Evolutionary conservation across 2,113 vertebrate species (phyloP).

Genomic region (Piaya cayana): DNA sequence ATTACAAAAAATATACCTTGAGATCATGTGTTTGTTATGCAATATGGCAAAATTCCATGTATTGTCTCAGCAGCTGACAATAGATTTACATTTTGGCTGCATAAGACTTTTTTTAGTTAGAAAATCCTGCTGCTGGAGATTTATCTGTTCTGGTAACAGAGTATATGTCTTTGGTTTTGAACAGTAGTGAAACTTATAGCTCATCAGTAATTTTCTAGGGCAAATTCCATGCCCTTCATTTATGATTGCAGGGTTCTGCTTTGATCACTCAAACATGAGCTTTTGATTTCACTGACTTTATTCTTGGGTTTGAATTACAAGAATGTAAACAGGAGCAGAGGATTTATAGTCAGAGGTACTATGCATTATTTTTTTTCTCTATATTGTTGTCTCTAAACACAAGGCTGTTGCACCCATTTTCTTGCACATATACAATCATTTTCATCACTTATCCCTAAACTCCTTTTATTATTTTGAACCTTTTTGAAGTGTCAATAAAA

Average conservation of each 20-base stretch:
- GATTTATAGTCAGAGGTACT: neutral
- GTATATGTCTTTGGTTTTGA: neutral
- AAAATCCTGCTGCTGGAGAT: neutral
- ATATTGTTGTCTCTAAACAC: neutral
- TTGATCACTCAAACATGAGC: neutral
- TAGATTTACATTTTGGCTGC: neutral
- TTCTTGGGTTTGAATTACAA: neutral
- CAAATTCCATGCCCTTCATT: neutral
- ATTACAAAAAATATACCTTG: neutral
- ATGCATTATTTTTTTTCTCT: neutral
- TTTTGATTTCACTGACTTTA: neutral
- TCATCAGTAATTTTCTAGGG: neutral
- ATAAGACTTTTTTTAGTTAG: neutral
- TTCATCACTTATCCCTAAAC: neutral
- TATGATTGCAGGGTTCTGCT: neutral
- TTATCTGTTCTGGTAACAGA: neutral
- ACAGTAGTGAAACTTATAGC: neutral
- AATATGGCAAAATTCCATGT: neutral
- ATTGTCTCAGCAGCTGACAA: neutral
- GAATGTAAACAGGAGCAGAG: neutral
- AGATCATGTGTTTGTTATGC: neutral
- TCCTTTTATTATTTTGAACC: neutral
- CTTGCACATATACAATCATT: neutral
- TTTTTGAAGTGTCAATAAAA: neutral
- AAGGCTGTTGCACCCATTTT: neutral